Percentiles rank a stretch among this genome's conserved stretches.
Conservation (phyloP, 2,888 invertebrate genomes). For the Sarcophaga caerulescens region DNA sequence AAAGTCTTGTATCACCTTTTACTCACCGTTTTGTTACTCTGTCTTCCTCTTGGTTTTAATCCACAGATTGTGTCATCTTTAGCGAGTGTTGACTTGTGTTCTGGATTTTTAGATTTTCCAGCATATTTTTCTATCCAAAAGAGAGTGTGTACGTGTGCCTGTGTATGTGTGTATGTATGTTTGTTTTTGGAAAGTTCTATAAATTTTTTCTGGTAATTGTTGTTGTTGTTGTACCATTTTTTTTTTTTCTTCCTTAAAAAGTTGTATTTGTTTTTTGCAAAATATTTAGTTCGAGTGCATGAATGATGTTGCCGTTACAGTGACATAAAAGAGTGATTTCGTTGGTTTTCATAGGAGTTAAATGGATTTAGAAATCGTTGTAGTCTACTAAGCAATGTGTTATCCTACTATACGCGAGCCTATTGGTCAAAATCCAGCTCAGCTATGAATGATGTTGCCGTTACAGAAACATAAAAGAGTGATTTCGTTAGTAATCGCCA, state of each 20-base stretch:
- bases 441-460: too few species aligned
- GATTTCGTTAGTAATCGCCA: too few species aligned
- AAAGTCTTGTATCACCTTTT: constrained; percentile 28
- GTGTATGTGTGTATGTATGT: not conserved
- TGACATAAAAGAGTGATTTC: too few species aligned
- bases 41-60: constrained; percentile 28
- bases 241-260: not conserved
- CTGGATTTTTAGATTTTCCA: constrained; percentile 56
- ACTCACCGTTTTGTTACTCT: constrained; percentile 29
- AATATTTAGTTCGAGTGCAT: not conserved
- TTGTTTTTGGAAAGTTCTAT: constrained; percentile 26
- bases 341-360: too few species aligned
- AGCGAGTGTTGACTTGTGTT: constrained; percentile 66
- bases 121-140: not conserved
- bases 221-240: not conserved
- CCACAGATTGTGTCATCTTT: constrained; percentile 64
- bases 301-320: not conserved
- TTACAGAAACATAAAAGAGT: too few species aligned
- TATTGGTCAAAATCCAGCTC: too few species aligned
- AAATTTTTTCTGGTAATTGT: constrained; percentile 29
- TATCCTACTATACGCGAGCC: too few species aligned
- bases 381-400: too few species aligned
- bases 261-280: not conserved
- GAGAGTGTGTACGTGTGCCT: not conserved
- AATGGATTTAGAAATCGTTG: too few species aligned